Percentiles rank a stretch among this genome's conserved stretches.
phyloP scores from a whole-genome alignment of 2,113 vertebrate species.

The Cyrtonyx montezumae region DNA sequence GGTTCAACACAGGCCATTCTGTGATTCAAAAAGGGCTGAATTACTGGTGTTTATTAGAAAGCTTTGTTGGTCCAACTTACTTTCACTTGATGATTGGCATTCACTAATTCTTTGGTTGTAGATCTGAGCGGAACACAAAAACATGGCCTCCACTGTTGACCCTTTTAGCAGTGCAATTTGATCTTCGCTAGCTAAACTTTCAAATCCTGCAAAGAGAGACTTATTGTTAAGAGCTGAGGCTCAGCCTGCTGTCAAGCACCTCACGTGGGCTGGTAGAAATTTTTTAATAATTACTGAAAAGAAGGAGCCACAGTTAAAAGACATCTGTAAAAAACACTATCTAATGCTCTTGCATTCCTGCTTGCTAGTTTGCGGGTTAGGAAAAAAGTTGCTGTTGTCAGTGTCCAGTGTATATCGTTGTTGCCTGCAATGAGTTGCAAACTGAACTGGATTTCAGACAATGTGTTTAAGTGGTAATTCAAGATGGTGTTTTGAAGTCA shows the following conservation, averaged over 20 bases:
- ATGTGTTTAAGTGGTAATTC: background rate
- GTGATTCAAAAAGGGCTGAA: background rate
- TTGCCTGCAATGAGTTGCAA: background rate
- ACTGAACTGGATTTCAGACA: background rate
- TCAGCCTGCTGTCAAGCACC: background rate
- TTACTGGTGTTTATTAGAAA: background rate
- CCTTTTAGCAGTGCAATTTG: conserved; percentile 86
- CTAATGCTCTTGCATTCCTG: background rate
- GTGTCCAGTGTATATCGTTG: background rate
- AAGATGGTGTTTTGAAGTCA: background rate
- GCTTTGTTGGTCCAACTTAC: conserved; percentile 68
- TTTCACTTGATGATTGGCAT: conserved; percentile 75
- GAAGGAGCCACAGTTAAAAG: background rate
- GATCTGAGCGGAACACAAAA: conserved; percentile 88
- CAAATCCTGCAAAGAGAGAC: conserved; percentile 83
- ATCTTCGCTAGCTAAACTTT: conserved; percentile 87
- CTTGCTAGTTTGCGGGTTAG: background rate
- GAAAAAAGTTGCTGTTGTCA: background rate
- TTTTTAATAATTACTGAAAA: background rate
- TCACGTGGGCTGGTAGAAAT: background rate
- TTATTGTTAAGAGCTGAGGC: background rate
- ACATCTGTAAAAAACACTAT: background rate
- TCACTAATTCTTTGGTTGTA: conserved; percentile 80
- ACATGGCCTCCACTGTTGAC: conserved; percentile 91
- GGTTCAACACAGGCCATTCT: no score